Evolutionary conservation across 2,797 vertebrate species (phyloP), one percentile per base, ranked within the genome.

Genomic region (Chaunax sp.): DNA sequence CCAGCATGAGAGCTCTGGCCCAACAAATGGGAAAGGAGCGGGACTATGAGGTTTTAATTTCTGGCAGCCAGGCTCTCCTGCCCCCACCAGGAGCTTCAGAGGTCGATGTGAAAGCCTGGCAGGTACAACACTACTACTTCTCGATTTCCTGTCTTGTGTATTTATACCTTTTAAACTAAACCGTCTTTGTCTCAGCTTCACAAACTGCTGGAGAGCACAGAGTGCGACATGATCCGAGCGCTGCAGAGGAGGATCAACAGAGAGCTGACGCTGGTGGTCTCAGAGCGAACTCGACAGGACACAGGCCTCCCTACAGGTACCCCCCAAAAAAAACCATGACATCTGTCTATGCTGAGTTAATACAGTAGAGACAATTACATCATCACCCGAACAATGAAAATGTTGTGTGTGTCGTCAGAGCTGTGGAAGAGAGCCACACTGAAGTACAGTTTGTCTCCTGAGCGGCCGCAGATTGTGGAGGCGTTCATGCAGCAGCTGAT

Each of bases 141-240:
- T n/a, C n/a, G 13, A 43, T 19, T 13, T n/a, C 12, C 5, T 0
- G 0, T 16, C 15, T 49, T 3, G 1, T 22, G 46, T 46, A 1
- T 43, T 28, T 16, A 13, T 12, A 33, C 2, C 0, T 13, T 30
- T 2, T 26, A 35, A 62, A 60, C 33, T 16, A 18, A 6, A 0
- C 23, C 0, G 1, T 19, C 22, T 20, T n/a, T 43, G 20, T 61
- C 72, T 38, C 76, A 95, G 93, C 87, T 96, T 71, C 87, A 93
- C 81, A 93, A 91, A 33, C 92, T 95, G 77, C 81, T 95, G 83
- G 92, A 96, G 92, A 92, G 80, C 73, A 80, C 87, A n/a, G 92
- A 96, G 89, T 91, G 90, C 46, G 90, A 93, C 60, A 92, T 91
- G 94, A 94, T 95, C 74, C 80, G 73, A 75, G 84, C 92, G 1